Conservation (phyloP, 2,113 vertebrate species). For the Catharus fuscescens region DNA sequence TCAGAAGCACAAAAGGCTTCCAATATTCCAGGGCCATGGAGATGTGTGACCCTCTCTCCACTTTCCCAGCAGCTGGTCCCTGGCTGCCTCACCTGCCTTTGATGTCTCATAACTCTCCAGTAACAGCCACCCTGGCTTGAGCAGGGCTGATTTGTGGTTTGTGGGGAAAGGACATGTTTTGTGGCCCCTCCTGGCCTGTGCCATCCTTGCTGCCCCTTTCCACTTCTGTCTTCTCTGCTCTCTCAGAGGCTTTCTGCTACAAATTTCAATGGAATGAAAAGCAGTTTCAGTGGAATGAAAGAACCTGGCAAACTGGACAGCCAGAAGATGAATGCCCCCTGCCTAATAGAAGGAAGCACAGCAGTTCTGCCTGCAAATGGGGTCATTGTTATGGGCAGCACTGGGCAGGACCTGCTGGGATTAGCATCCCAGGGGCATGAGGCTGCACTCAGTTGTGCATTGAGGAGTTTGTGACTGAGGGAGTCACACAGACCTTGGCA, state of each 20-base stretch:
- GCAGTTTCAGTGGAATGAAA: background rate
- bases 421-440: fast-evolving
- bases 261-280: background rate
- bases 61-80: background rate
- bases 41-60: background rate
- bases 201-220: background rate
- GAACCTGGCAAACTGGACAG: background rate
- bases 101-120: background rate
- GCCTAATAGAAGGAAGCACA: background rate
- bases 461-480: background rate
- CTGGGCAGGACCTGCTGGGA: fast-evolving
- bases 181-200: background rate
- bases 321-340: background rate
- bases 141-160: background rate
- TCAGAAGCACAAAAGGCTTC: background rate
- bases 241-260: background rate
- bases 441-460: fast-evolving
- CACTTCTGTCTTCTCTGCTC: background rate
- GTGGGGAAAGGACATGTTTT: background rate
- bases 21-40: background rate
- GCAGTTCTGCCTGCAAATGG: fast-evolving
- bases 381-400: background rate
- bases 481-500: background rate
- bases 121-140: background rate
- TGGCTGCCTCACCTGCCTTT: background rate